A percentile compares a stretch with the other conserved stretches of the same genome.
These are phyloP conservation scores for Antechinus stuartii DNA, from an alignment of 2,113 vertebrate genomes.

Conservation along the genomic window DNA sequence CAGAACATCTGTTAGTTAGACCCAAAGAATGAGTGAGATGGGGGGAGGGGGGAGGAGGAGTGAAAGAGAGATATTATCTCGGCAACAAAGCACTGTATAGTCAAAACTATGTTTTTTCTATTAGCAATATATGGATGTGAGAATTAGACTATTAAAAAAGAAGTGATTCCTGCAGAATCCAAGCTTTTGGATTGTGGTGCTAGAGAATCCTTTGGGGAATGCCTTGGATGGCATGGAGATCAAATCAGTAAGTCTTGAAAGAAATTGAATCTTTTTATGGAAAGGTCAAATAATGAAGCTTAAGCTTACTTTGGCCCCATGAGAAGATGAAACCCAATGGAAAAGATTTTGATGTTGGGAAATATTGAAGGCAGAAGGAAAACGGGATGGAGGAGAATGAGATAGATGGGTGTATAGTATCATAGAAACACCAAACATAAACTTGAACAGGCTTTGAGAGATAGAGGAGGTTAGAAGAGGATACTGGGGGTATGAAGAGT, in stretches of 20 bases:
- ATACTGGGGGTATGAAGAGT: no score
- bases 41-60: no score
- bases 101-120: background rate
- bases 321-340: background rate
- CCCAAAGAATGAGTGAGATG: background rate
- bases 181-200: background rate
- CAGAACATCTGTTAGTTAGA: background rate
- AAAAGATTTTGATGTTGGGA: background rate
- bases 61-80: no score
- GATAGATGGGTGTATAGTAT: background rate
- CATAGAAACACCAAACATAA: background rate
- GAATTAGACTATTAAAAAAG: background rate
- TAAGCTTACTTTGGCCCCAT: background rate
- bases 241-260: background rate
- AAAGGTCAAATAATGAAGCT: background rate
- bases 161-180: background rate
- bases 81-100: no score
- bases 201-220: background rate
- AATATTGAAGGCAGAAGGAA: background rate
- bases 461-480: no score
- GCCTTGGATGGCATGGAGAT: background rate
- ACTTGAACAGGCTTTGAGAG: background rate
- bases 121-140: background rate
- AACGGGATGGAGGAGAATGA: background rate
- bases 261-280: background rate